Percentiles rank a stretch among this genome's conserved stretches.
phyloP scores from a whole-genome alignment of 2,113 vertebrate genomes.

The Dicentrarchus labrax region DNA sequence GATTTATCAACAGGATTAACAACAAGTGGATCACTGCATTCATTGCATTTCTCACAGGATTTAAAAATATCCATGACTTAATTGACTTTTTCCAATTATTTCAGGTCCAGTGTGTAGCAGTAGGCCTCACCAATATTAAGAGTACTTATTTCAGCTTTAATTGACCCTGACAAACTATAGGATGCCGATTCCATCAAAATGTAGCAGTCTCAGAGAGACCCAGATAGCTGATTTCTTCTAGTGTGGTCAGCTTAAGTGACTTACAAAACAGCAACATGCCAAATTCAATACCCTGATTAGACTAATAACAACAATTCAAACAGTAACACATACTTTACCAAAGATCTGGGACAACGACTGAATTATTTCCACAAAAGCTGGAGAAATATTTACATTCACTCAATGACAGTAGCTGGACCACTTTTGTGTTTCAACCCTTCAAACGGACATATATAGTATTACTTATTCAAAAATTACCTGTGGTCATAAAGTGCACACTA shows the following conservation, averaged over 20 bases:
- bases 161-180: neutral
- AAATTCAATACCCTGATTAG: neutral
- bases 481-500: neutral
- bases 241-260: neutral
- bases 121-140: neutral
- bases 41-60: neutral
- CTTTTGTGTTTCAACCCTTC: too few relatives aligned
- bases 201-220: neutral
- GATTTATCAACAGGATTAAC: neutral
- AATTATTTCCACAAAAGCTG: neutral
- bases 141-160: neutral
- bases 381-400: neutral
- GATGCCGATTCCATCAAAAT: neutral
- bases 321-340: neutral
- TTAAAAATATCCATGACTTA: neutral
- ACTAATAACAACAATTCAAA: neutral
- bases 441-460: neutral
- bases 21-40: neutral
- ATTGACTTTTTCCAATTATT: neutral
- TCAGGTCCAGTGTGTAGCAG: neutral
- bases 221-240: neutral
- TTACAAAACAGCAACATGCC: neutral
- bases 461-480: neutral
- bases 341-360: neutral
- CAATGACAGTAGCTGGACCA: neutral